phyloP scores from a whole-genome alignment of 2,113 vertebrate species.

The Egretta garzetta region DNA sequence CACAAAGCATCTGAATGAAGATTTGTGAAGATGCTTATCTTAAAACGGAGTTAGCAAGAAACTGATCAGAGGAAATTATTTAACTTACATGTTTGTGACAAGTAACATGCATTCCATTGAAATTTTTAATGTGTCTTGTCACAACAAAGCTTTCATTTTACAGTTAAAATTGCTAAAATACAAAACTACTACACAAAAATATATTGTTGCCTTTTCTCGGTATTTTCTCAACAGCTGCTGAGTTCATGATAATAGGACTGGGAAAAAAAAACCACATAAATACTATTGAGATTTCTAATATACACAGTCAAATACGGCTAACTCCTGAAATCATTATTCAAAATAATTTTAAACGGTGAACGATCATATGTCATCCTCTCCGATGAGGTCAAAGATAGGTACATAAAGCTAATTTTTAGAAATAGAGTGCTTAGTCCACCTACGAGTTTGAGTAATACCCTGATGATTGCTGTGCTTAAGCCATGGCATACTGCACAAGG shows the following conservation, averaged over 20 bases:
- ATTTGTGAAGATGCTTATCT: neutral
- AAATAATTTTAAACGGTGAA: neutral
- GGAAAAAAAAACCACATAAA: neutral
- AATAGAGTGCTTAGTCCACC: neutral
- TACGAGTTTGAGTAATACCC: neutral
- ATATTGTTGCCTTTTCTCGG: neutral
- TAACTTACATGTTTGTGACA: neutral
- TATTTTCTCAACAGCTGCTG: neutral
- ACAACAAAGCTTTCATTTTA: neutral
- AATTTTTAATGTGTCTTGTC: neutral
- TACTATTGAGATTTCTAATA: neutral
- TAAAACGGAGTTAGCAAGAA: neutral
- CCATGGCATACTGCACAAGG: neutral
- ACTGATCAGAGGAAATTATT: neutral
- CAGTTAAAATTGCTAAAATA: neutral
- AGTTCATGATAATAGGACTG: neutral
- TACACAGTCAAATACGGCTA: neutral
- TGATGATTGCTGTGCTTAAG: neutral
- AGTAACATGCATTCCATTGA: rapidly evolving
- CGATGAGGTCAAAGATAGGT: neutral
- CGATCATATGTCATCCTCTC: neutral
- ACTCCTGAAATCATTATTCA: neutral
- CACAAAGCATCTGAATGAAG: neutral
- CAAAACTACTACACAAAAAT: neutral
- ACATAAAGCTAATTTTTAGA: neutral